Evolutionary conservation across 2,888 invertebrate genomes (phyloP).

Genomic region (Pammene fasciana): DNA sequence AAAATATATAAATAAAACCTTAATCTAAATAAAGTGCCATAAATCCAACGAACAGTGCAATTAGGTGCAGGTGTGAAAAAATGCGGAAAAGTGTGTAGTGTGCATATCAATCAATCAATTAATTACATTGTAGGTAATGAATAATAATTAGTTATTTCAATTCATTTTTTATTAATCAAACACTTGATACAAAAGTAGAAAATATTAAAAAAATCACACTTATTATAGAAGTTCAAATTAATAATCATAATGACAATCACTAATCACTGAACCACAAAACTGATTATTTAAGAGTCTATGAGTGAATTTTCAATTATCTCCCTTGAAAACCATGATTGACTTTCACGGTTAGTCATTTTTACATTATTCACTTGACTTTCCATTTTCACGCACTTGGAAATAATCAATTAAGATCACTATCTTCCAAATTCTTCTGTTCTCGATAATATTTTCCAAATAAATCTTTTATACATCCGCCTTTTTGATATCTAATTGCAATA

Average conservation of each 20-base stretch:
- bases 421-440: no score
- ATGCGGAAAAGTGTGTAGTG: constrained; percentile 7
- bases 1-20: no score
- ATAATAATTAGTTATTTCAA: background rate
- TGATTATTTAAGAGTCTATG: background rate
- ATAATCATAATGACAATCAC: constrained; percentile 7
- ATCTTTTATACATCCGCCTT: no score
- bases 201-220: constrained; percentile 16
- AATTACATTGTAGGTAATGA: background rate
- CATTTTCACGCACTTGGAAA: no score
- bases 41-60: background rate
- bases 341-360: no score
- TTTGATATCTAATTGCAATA: no score
- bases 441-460: no score
- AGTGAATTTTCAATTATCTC: background rate
- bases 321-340: background rate
- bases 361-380: no score
- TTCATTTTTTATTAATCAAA: constrained; percentile 15
- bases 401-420: no score
- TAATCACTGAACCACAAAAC: constrained; percentile 9
- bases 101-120: background rate
- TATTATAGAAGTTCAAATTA: constrained; percentile 3
- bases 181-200: constrained; percentile 19
- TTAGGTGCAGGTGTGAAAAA: constrained; percentile 15
- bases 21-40: no score